Evolutionary conservation across 1,140 invertebrate genomes (phyloP).

Genomic region (Magallana gigas): DNA sequence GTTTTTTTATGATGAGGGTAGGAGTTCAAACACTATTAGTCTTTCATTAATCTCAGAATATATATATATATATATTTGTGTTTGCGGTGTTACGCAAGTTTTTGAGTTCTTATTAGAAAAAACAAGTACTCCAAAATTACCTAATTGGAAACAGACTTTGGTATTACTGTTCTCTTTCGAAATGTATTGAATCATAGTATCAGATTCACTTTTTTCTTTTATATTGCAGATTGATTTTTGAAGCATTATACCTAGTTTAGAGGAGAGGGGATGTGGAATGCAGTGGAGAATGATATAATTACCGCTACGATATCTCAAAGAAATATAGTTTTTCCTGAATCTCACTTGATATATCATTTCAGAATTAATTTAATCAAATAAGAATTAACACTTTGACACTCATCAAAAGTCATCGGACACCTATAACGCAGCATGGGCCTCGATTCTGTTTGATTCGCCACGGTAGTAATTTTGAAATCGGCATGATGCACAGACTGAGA

Average conservation of each 20-base stretch:
- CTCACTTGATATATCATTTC: constrained; percentile 27
- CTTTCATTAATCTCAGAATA: not conserved
- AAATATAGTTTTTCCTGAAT: constrained; percentile 6
- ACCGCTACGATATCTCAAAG: not conserved
- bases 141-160: not conserved
- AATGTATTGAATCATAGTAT: not conserved
- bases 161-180: not conserved
- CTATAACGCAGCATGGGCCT: not conserved
- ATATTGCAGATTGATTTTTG: not conserved
- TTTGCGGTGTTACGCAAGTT: not conserved
- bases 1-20: not conserved
- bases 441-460: constrained; percentile 27
- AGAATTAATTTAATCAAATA: constrained; percentile 30
- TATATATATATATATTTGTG: not conserved
- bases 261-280: not conserved
- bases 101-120: not conserved
- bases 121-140: not conserved
- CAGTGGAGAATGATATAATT: not conserved
- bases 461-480: constrained; percentile 2
- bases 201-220: not conserved
- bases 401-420: constrained; percentile 26
- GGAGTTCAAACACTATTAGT: not conserved
- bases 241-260: not conserved
- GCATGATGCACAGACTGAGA: constrained; percentile 12
- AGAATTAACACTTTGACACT: constrained; percentile 33